Evolutionary conservation across 2,797 vertebrate species (phyloP).

Genomic region (Dendrocincla fuliginosa): DNA sequence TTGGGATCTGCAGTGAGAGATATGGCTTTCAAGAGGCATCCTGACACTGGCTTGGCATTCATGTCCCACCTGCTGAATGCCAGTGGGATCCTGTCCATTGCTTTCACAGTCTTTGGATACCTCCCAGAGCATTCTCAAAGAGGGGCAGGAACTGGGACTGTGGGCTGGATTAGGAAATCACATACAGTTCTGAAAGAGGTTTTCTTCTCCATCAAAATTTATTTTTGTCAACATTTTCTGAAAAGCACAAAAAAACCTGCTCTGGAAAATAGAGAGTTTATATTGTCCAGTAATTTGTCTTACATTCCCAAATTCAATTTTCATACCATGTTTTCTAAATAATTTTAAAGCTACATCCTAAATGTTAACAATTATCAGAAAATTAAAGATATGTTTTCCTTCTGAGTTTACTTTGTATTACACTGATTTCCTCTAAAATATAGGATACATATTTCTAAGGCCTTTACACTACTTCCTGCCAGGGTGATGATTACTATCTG

Average conservation of each 20-base stretch:
- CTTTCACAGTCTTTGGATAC: conserved; percentile 61
- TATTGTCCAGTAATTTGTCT: neutral
- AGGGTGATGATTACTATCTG: neutral
- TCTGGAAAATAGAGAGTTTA: neutral
- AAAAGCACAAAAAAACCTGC: neutral
- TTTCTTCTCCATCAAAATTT: neutral
- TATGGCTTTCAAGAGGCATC: conserved; percentile 54
- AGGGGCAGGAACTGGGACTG: neutral
- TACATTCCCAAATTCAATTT: neutral
- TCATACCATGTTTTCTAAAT: neutral
- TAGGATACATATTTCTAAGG: neutral
- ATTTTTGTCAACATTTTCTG: neutral
- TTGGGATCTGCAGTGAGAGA: conserved; percentile 45
- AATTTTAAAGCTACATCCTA: neutral
- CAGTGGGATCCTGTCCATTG: conserved; percentile 55
- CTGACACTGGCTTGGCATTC: conserved; percentile 7
- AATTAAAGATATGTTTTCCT: neutral
- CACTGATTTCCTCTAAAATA: neutral
- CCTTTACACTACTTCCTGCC: neutral
- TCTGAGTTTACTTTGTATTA: neutral
- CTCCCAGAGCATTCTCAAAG: conserved; percentile 47
- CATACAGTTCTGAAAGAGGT: neutral
- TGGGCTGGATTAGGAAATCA: neutral
- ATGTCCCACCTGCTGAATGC: conserved; percentile 46
- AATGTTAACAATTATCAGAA: neutral